Evolutionary conservation across 2,888 invertebrate genomes (phyloP).

Genomic region (Nudaria mundana): DNA sequence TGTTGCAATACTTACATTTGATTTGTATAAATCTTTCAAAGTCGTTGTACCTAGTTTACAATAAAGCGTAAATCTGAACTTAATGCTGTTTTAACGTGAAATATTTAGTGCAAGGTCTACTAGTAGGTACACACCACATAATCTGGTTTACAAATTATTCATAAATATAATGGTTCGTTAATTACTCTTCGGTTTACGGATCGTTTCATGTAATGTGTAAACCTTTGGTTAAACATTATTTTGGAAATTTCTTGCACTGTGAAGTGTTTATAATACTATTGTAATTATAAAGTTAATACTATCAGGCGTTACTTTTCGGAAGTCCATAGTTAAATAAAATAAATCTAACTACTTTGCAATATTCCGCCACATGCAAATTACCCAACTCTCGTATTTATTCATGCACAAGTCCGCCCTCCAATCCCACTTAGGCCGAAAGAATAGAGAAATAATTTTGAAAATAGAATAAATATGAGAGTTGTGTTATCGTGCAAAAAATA

Average conservation of each 20-base stretch:
- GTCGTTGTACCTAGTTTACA: neutral
- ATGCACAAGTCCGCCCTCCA: no score
- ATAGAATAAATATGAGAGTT: no score
- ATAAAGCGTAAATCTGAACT: neutral
- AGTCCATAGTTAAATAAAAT: no score
- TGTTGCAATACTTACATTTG: neutral
- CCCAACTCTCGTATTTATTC: no score
- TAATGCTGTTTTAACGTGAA: constrained; percentile 2
- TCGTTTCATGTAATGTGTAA: constrained; percentile 8
- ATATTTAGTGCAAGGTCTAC: constrained; percentile 9
- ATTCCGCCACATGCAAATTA: no score
- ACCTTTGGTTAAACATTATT: constrained; percentile 6
- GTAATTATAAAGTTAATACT: no score
- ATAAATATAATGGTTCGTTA: constrained; percentile 1
- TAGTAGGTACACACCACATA: neutral
- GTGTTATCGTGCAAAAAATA: no score
- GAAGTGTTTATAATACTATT: neutral
- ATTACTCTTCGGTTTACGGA: constrained; percentile 3
- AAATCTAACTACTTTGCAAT: no score
- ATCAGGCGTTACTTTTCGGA: no score
- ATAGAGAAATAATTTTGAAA: no score
- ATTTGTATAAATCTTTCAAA: neutral
- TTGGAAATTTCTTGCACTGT: constrained; percentile 3
- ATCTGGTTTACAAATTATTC: no score
- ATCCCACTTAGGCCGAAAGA: no score